These are phyloP conservation scores for Boulengeromyrus knoepffleri DNA, from an alignment of 2,113 vertebrate species.

Conservation along the genomic window DNA sequence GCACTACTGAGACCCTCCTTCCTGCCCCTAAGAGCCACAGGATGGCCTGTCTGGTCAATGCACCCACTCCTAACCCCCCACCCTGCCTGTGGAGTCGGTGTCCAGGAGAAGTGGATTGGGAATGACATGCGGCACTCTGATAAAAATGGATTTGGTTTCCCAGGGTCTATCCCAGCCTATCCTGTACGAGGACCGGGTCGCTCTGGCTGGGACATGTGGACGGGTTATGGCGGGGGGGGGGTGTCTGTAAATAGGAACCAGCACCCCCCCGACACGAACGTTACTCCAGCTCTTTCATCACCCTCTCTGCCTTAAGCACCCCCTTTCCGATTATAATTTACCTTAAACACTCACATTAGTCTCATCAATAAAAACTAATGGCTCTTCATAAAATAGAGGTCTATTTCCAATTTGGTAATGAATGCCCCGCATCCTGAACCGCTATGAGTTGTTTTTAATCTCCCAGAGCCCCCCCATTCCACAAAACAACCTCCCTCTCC, in stretches of 20 bases:
- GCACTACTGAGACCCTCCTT: neutral
- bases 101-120: slow-evolving; percentile 53
- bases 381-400: slow-evolving; percentile 71
- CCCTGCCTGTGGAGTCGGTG: slow-evolving; percentile 29
- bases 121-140: slow-evolving; percentile 84
- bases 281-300: slow-evolving; percentile 92
- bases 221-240: slow-evolving; percentile 52
- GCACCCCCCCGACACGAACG: slow-evolving; percentile 73
- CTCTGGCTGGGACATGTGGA: slow-evolving; percentile 86
- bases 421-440: slow-evolving; percentile 42
- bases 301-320: slow-evolving; percentile 81
- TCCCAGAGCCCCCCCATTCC: slow-evolving; percentile 3
- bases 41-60: neutral
- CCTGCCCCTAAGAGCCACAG: neutral
- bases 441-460: slow-evolving; percentile 46
- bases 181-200: slow-evolving; percentile 74
- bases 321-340: slow-evolving; percentile 86
- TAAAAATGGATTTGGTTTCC: slow-evolving; percentile 85
- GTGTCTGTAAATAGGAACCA: slow-evolving; percentile 89
- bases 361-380: slow-evolving; percentile 85
- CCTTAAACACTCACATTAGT: slow-evolving; percentile 92
- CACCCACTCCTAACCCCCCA: neutral
- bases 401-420: slow-evolving; percentile 61
- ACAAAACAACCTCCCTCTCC: neutral
- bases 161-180: slow-evolving; percentile 65